These are phyloP conservation scores for Blera fallax DNA, from an alignment of 2,888 invertebrate species.

Conservation along the genomic window DNA sequence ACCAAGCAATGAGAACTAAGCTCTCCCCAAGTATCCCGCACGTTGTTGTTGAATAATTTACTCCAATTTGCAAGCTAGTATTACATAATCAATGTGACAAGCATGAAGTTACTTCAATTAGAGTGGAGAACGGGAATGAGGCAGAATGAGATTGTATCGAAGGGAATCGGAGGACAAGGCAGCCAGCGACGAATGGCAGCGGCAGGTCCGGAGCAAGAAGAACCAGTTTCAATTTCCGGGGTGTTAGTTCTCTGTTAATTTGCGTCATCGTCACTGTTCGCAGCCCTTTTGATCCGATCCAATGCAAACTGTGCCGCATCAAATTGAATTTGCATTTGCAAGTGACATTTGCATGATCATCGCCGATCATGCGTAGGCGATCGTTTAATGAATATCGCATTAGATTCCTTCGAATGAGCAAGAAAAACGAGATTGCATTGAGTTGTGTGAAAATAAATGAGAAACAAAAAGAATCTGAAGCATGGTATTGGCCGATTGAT, in stretches of 20 bases:
- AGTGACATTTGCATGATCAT: slow-evolving; percentile 55
- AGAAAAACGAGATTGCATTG: slow-evolving; percentile 1
- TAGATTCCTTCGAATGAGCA: neutral
- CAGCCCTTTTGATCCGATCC: slow-evolving; percentile 27
- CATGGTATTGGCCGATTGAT: slow-evolving; percentile 50
- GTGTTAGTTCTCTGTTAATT: slow-evolving; percentile 47
- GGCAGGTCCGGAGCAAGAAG: neutral
- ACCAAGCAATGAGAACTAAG: slow-evolving; percentile 41
- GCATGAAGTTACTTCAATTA: slow-evolving; percentile 60
- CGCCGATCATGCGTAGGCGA: slow-evolving; percentile 53
- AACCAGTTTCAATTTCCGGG: slow-evolving; percentile 45
- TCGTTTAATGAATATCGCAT: slow-evolving; percentile 29
- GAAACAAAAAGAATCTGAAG: neutral
- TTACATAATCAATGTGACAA: slow-evolving; percentile 71
- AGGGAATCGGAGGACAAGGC: slow-evolving; percentile 1
- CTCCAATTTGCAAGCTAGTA: slow-evolving; percentile 52
- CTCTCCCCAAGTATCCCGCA: slow-evolving; percentile 9
- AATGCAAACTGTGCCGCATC: slow-evolving; percentile 2
- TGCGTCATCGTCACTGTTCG: slow-evolving; percentile 10
- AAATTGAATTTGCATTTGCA: slow-evolving; percentile 22
- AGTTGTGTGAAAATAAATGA: neutral
- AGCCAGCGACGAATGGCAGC: neutral
- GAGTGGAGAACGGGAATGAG: slow-evolving; percentile 52
- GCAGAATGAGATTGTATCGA: neutral
- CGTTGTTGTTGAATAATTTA: slow-evolving; percentile 45